Base-by-base conservation (phyloP, 2,113 vertebrate species). In the Pimephales promelas region DNA sequence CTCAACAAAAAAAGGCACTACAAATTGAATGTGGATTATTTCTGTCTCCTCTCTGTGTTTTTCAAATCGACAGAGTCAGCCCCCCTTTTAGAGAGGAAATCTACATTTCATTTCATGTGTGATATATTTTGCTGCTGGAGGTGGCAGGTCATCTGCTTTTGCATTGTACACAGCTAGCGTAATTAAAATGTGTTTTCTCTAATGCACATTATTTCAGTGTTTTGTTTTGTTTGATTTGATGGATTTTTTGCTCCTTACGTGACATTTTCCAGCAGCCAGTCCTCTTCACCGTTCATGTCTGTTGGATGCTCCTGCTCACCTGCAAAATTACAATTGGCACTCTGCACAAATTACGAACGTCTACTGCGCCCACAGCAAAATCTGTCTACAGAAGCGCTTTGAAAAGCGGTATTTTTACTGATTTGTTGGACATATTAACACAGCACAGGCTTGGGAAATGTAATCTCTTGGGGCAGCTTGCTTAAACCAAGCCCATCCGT, bases 181-280 rank as follows among this genome's bases (percentile, higher is more conserved):
- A 66, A 66, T 80, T 80, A 80, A 76, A 56, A 80, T 52, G 78
- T 8, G 26, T 80, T 80, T 59, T 45, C 18, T 49, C 78, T 66
- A 34, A 66, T 66, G 78, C 61, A 66, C 2, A 80, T 80, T 66
- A 52, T 80, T 80, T 64, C 26, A 31, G 26, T 9, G 10, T 26
- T 59, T 82, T 61, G 26, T 82, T 22, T 82, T 75, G 54, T 36
- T 49, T 40, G 34, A 20, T 73, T 47, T 45, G 5, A 45, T 45
- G 71, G 20, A 2, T 40, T 83, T 83, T 61, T 34, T 80, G 43
- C 43, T 79, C 11, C 40, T 68, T 45, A 86, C 47, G 61, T 75
- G 45, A 20, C 40, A 79, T 78, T 86, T 81, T 36, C 73, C 59
- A 66, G 28, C 68, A 10, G 64, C 62, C 31, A 11, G 22, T 43